Evolutionary conservation across 2,797 vertebrate species (phyloP).

Genomic region (Microctenopoma stevenorrisi): DNA sequence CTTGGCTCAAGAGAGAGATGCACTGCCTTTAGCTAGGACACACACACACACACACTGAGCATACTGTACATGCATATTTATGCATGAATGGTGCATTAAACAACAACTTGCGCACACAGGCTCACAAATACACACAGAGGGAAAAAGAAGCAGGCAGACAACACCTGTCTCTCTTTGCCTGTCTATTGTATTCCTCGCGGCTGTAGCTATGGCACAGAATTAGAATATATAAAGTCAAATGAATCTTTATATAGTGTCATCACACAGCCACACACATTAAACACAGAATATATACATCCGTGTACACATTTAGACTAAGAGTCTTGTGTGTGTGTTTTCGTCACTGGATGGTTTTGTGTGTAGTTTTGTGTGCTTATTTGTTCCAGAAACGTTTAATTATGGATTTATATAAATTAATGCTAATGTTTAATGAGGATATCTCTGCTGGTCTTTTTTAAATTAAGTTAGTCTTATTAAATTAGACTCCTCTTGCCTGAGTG

Average conservation of each 20-base stretch:
- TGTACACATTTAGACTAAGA: slow-evolving; percentile 5
- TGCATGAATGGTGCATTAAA: slow-evolving; percentile 7
- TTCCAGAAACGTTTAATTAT: slow-evolving; percentile 33
- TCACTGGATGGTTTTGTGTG: slow-evolving; percentile 9
- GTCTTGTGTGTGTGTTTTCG: slow-evolving; percentile 6
- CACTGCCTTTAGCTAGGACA: slow-evolving; percentile 34
- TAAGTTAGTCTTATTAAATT: background rate
- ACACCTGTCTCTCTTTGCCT: slow-evolving; percentile 32
- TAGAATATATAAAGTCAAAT: slow-evolving; percentile 17
- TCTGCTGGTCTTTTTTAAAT: slow-evolving; percentile 15
- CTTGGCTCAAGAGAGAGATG: slow-evolving; percentile 62
- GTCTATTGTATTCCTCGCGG: slow-evolving; percentile 1
- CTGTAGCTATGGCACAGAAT: slow-evolving; percentile 6
- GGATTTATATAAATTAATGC: slow-evolving; percentile 29
- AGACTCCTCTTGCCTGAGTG: background rate
- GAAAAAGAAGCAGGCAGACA: slow-evolving; percentile 22
- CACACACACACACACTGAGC: slow-evolving; percentile 10
- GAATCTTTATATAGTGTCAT: slow-evolving; percentile 16
- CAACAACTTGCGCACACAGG: slow-evolving; percentile 5
- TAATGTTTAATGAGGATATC: slow-evolving; percentile 35
- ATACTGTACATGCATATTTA: background rate
- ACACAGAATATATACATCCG: background rate
- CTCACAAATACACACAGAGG: background rate
- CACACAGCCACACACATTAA: background rate
- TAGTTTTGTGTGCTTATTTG: slow-evolving; percentile 6